Percentiles rank a stretch among this genome's conserved stretches.
Evolutionary conservation across 2,113 vertebrate species (phyloP).

Genomic region (Eupsittula cactorum): DNA sequence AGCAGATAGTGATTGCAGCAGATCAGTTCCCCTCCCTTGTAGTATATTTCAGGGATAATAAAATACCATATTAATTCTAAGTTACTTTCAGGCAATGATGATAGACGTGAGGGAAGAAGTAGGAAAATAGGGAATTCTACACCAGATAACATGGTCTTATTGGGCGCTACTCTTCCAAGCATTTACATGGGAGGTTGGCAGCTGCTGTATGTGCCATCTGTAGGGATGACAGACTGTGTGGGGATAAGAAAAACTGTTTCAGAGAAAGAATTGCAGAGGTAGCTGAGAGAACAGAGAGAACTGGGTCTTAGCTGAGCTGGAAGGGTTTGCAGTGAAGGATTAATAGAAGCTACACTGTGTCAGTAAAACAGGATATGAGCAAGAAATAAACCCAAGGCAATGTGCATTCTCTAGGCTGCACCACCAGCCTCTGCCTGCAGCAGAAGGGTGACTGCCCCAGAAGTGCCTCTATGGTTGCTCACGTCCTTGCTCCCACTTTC

Average conservation of each 20-base stretch:
- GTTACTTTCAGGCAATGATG: background rate
- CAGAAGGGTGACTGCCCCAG: background rate
- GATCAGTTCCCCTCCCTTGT: background rate
- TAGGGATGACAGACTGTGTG: background rate
- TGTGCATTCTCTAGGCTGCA: background rate
- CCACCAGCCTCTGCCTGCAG: background rate
- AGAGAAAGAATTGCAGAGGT: background rate
- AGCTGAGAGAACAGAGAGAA: background rate
- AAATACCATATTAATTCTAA: background rate
- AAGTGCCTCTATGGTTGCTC: background rate
- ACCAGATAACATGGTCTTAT: fast-evolving
- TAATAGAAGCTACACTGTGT: background rate
- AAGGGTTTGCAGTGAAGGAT: background rate
- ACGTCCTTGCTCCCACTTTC: background rate
- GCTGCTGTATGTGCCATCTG: background rate
- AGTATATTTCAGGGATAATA: background rate
- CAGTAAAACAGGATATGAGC: background rate
- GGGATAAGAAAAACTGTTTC: background rate
- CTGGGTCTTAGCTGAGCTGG: background rate
- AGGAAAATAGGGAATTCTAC: background rate
- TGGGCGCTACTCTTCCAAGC: background rate
- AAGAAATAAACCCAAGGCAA: background rate
- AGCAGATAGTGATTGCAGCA: background rate
- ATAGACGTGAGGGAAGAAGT: background rate
- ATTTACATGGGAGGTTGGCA: background rate